These are phyloP conservation scores for Acanthurus leucopareius DNA, from an alignment of 2,797 vertebrate species.

Conservation along the genomic window DNA sequence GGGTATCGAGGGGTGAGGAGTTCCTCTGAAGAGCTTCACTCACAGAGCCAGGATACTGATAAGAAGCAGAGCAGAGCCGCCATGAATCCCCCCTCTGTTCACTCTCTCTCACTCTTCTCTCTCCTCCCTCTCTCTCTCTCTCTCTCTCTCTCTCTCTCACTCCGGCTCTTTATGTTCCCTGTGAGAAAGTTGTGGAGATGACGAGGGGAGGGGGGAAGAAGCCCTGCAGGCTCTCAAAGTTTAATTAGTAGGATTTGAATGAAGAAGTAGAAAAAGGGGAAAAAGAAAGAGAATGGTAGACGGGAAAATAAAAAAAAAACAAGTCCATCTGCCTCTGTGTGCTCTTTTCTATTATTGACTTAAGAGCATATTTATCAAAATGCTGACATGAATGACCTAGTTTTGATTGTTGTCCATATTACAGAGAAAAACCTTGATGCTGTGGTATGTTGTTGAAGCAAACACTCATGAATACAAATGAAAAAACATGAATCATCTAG, in stretches of 20 bases:
- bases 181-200: constrained; percentile 93
- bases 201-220: constrained; percentile 46
- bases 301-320: constrained; percentile 44
- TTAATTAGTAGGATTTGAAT: constrained; percentile 94
- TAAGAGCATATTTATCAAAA: constrained; percentile 25
- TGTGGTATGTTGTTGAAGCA: not conserved
- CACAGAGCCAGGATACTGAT: constrained; percentile 83
- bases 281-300: constrained; percentile 36
- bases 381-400: constrained; percentile 9
- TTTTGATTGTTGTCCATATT: constrained; percentile 23
- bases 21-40: constrained; percentile 84
- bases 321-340: constrained; percentile 50
- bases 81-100: constrained; percentile 96
- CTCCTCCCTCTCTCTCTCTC: constrained; percentile 37
- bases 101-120: constrained; percentile 54
- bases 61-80: constrained; percentile 78
- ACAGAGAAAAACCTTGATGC: not conserved
- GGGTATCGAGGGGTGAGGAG: constrained; percentile 73
- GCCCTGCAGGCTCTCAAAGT: constrained; percentile 85
- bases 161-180: constrained; percentile 88
- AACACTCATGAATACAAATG: constrained; percentile 3
- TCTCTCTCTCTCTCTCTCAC: constrained; percentile 39
- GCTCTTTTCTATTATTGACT: constrained; percentile 16
- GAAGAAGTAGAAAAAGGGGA: constrained; percentile 44
- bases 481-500: constrained; percentile 20